These are phyloP conservation scores for Leptinotarsa undecemlineata DNA, from an alignment of 1,140 invertebrate species.

Conservation along the genomic window DNA sequence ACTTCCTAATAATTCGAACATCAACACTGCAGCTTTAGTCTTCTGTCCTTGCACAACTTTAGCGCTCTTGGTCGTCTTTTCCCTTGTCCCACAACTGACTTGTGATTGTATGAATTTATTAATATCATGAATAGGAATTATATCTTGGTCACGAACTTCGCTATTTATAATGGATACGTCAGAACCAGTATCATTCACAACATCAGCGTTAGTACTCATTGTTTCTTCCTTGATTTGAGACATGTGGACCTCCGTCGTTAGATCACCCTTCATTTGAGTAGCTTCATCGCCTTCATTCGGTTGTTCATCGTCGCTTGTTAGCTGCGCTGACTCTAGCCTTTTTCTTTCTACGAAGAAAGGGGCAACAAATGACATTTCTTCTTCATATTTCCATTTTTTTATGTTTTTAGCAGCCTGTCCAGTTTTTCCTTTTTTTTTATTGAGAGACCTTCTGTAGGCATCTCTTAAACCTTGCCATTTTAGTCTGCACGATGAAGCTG, in stretches of 20 bases:
- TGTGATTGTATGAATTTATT: not conserved
- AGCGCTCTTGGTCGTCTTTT: not conserved
- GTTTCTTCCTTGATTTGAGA: not conserved
- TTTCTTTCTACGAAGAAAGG: not conserved
- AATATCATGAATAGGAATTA: not conserved
- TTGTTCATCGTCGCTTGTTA: too few species aligned
- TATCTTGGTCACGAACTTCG: not conserved
- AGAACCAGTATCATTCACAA: not conserved
- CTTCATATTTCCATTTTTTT: slow-evolving; percentile 34
- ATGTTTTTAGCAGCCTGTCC: slow-evolving; percentile 26
- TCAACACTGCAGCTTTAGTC: not conserved
- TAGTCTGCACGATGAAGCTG: slow-evolving; percentile 29
- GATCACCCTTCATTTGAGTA: not conserved
- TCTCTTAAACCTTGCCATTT: slow-evolving; percentile 31
- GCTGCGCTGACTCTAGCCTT: too few species aligned
- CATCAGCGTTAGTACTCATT: not conserved
- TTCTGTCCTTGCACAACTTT: not conserved
- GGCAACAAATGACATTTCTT: slow-evolving; percentile 29
- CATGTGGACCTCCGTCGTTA: not conserved
- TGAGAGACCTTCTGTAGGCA: slow-evolving; percentile 25
- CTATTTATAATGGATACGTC: not conserved
- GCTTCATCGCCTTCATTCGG: too few species aligned
- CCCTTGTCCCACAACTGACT: not conserved
- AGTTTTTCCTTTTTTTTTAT: slow-evolving; percentile 30
- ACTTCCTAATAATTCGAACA: not conserved